Evolutionary conservation across 2,113 vertebrate genomes (phyloP).

Genomic region (Silurus meridionalis): DNA sequence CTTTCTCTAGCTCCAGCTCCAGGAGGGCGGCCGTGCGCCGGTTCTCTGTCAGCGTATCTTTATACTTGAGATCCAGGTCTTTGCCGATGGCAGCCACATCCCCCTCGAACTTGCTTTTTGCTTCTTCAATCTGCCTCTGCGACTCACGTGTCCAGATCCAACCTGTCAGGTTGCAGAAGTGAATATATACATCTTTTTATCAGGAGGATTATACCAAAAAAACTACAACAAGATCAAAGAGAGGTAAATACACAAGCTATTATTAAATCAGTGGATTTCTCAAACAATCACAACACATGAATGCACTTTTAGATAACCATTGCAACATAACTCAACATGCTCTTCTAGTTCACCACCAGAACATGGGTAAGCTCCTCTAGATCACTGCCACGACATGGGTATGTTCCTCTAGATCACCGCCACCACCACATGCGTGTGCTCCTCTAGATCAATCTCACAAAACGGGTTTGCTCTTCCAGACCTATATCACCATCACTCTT

Average conservation of each 20-base stretch:
- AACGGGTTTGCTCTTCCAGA: too few relatives aligned
- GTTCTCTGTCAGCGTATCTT: slow-evolving; percentile 81
- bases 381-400: too few relatives aligned
- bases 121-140: slow-evolving; percentile 83
- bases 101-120: slow-evolving; percentile 73
- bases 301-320: too few relatives aligned
- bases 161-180: slow-evolving; percentile 67
- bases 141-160: slow-evolving; percentile 97
- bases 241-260: neutral
- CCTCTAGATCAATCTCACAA: too few relatives aligned
- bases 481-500: too few relatives aligned
- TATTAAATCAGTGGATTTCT: neutral
- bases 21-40: slow-evolving; percentile 78
- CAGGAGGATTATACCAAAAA: neutral
- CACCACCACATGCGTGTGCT: too few relatives aligned
- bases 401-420: too few relatives aligned
- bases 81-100: slow-evolving; percentile 71
- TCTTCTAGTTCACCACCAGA: too few relatives aligned
- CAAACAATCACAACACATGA: neutral
- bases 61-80: slow-evolving; percentile 84
- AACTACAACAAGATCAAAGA: neutral
- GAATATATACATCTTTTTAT: neutral
- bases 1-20: slow-evolving; percentile 91
- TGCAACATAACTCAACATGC: too few relatives aligned
- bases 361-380: too few relatives aligned